Base-by-base conservation (phyloP, 2,797 vertebrate species). In the Geotria australis region DNA sequence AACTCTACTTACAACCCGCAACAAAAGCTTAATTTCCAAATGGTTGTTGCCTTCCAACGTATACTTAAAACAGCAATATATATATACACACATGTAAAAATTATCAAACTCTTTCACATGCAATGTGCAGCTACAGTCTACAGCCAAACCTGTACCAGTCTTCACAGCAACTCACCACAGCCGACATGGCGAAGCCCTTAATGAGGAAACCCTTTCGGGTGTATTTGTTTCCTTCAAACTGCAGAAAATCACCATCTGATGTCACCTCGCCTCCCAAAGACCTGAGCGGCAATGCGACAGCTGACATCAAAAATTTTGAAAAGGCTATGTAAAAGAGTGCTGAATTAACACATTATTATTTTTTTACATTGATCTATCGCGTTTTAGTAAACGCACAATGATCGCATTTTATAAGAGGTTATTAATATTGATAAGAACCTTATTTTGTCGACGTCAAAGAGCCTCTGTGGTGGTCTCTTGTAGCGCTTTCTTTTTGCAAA, bases 151-250 rank as follows among this genome's bases (percentile, higher is more conserved):
- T 14, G 48, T 6, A n/a, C 49, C n/a, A 45, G 9, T 14, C 3
- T 11, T 48, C 8, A 9, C 6, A 9, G 46, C 46, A 13, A 57
- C 73, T 81, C 67, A 95, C 86, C 78, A 93, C 85, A 1, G 85
- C 86, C 0, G 83, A 85, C 85, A 95, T 95, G 58, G 86, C 84
- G 2, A 95, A 95, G 68, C 83, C 91, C 74, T 95, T 95, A 63
- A 93, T 91, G 13, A 95, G 72, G 65, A 95, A 95, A 0, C 86
- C 86, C 64, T 95, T 95, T 8, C 85, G 76, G 61, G 84, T 95
- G 70, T 95, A 95, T 1, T 85, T 81, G 64, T 95, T 95, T 38
- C 75, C 85, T 67, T 95, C 86, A 8, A 95, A 95, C 68, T 93
- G 88, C 70, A 95, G 81, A 64, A 95, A 95, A 64, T 93, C 86